These are phyloP conservation scores for Odontomyia ornata DNA, from an alignment of 2,888 invertebrate species.

Conservation along the genomic window DNA sequence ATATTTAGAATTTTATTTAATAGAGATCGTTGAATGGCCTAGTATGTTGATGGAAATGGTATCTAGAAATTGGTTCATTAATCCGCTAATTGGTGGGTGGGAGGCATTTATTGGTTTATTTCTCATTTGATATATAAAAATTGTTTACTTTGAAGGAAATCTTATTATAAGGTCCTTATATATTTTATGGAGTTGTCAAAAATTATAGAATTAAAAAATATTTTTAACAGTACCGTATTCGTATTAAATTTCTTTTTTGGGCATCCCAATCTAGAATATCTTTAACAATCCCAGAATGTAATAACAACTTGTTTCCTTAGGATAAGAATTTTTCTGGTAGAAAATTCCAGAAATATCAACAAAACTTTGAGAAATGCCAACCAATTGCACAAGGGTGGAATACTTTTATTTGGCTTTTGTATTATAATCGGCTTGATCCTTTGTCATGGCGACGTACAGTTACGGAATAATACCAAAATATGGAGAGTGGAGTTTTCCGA, in stretches of 20 bases:
- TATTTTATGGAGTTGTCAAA: background rate
- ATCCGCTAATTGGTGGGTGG: no score
- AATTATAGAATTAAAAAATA: background rate
- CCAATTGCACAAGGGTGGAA: background rate
- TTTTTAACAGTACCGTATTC: background rate
- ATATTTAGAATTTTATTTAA: background rate
- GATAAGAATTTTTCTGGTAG: no score
- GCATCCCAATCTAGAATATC: no score
- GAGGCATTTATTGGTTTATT: no score
- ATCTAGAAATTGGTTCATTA: background rate
- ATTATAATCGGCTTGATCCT: constrained; percentile 2
- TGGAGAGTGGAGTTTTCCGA: background rate
- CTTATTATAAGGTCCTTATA: no score
- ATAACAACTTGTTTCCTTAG: no score
- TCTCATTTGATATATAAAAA: no score
- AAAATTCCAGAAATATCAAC: background rate
- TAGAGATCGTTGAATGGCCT: background rate
- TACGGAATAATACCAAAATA: background rate
- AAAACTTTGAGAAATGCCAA: background rate
- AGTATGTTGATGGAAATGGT: background rate
- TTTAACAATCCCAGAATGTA: no score
- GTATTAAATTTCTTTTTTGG: background rate
- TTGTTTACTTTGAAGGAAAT: no score
- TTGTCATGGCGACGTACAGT: background rate
- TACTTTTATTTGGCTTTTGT: constrained; percentile 24